phyloP scores from a whole-genome alignment of 2,797 vertebrate species.

The Babyrousa celebensis region DNA sequence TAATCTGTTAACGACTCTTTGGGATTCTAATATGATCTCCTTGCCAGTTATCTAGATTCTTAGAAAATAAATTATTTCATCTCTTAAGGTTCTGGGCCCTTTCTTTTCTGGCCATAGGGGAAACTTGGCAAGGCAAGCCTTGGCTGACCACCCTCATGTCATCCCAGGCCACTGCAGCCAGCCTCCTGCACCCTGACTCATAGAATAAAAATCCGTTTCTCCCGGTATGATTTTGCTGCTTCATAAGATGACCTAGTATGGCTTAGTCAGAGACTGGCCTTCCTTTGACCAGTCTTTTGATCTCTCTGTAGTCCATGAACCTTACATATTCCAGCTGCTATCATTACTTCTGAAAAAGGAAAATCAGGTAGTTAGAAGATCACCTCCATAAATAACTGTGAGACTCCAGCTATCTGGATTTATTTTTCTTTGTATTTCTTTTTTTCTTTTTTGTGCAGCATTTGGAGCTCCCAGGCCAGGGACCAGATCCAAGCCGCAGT shows the following conservation, averaged over 20 bases:
- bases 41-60: constrained; percentile 10
- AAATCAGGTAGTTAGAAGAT: not conserved
- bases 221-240: not conserved
- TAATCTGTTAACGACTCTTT: not conserved
- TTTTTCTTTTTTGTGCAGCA: too few species aligned
- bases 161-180: rapidly evolving
- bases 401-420: not conserved
- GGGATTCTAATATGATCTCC: not conserved
- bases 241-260: rapidly evolving
- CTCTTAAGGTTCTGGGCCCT: not conserved
- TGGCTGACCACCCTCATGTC: not conserved
- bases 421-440: not conserved
- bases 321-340: not conserved
- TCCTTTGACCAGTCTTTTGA: rapidly evolving
- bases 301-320: rapidly evolving
- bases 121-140: not conserved
- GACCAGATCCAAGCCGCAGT: too few species aligned
- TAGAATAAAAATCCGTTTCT: not conserved
- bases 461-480: too few species aligned
- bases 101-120: not conserved
- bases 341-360: not conserved
- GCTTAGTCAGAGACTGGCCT: not conserved
- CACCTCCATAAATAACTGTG: not conserved
- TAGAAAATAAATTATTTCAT: constrained; percentile 23
- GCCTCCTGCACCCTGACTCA: rapidly evolving